Evolutionary conservation across 1,140 invertebrate species (phyloP).

Genomic region (Leptonema lineaticorne): DNA sequence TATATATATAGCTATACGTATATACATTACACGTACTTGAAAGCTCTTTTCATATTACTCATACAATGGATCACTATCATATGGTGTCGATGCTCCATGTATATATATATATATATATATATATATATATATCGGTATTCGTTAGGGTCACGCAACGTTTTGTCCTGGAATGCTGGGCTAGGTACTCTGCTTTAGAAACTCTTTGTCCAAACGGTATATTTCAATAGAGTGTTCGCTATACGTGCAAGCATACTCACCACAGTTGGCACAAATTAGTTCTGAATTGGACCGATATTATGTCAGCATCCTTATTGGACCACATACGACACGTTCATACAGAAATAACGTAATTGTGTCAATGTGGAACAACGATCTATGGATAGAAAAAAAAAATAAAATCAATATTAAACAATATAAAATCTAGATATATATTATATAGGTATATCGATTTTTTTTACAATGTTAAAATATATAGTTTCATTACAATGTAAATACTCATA

Average conservation of each 20-base stretch:
- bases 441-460: too few species aligned
- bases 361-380: too few species aligned
- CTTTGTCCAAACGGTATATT: background rate
- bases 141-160: background rate
- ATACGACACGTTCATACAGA: too few species aligned
- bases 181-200: background rate
- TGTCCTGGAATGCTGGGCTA: background rate
- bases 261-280: background rate
- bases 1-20: background rate
- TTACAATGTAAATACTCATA: too few species aligned
- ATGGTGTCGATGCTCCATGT: background rate
- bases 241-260: background rate
- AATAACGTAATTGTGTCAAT: constrained; percentile 1
- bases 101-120: too few species aligned
- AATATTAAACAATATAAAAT: too few species aligned
- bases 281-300: background rate
- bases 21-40: background rate
- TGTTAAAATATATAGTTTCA: too few species aligned
- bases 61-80: background rate
- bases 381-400: too few species aligned
- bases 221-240: background rate
- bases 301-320: constrained; percentile 11
- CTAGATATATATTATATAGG: too few species aligned
- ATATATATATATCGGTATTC: background rate
- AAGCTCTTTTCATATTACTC: background rate